Base-by-base conservation (phyloP, 2,113 vertebrate genomes). In the Gymnobelideus leadbeateri region DNA sequence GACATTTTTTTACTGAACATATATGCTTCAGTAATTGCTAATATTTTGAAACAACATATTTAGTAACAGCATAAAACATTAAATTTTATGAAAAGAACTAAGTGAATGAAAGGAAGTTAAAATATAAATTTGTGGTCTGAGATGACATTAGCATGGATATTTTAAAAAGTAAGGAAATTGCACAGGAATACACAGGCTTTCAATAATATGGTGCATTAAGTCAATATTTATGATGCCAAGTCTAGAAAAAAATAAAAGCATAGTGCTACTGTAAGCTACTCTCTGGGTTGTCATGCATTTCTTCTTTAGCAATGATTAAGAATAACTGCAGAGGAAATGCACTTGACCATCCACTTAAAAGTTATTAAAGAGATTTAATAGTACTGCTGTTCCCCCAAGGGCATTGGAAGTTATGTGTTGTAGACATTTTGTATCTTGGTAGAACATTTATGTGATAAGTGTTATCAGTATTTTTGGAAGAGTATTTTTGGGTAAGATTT, bases 221-320 rank as follows among this genome's bases (percentile, higher is more conserved):
- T 97, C 97, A 95, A 98, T 96, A 97, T 97, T 98, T 96, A 97
- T 97, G 96, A 97, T 96, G 95, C 96, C 96, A 90, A 94, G 97
- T 93, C 92, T 96, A 97, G 97, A 95, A 93, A 90, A 92, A 96
- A 93, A 46, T 93, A 93, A 61, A 94, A 96, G 95, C 97, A 8
- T 94, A 94, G 49, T 95, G 28, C 16, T 95, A 55, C 95, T 97
- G 92, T 91, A 77, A 90, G 96, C 95, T 21, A 4, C 90, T 97
- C 91, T 90, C 97, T 95, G 43, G 96, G 95, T 97, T 46, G 43
- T 96, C 94, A 91, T 93, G 50, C 16, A 0, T 90, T 98, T 97
- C 93, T 98, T 97, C 97, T 96, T 95, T 51, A 97, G 90, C 10
- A 43, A 94, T 93, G 97, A 96, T 96, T 98, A 96, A 96, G 97